Evolutionary conservation across 2,113 vertebrate species (phyloP).

Genomic region (Mustela nigripes): DNA sequence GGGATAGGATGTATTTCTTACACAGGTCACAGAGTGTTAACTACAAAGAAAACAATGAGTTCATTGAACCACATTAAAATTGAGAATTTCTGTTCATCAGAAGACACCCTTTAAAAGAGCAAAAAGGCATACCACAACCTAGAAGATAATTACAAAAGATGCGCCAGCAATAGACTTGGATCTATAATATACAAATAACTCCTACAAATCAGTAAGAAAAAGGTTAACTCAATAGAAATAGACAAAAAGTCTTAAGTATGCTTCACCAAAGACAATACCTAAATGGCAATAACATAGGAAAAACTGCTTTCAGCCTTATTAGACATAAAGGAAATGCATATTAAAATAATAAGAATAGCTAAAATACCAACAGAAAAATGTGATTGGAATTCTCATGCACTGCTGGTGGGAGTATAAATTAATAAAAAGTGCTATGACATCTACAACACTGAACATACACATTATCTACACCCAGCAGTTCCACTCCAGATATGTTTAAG

Average conservation of each 20-base stretch:
- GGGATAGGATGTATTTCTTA: background rate
- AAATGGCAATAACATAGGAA: background rate
- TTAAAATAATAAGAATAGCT: constrained; percentile 7
- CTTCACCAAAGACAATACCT: constrained; percentile 20
- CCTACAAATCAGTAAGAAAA: constrained; percentile 36
- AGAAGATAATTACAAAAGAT: constrained; percentile 22
- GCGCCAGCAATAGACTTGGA: background rate
- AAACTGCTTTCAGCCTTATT: background rate
- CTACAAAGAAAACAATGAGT: constrained; percentile 2
- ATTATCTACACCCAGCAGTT: background rate
- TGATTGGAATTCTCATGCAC: background rate
- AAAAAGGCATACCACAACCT: background rate
- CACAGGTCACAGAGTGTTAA: constrained; percentile 19
- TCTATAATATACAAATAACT: constrained; percentile 20
- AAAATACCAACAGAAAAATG: constrained; percentile 41
- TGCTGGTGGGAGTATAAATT: background rate
- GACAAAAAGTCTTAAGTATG: background rate
- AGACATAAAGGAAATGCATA: constrained; percentile 31
- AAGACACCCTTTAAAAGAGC: background rate
- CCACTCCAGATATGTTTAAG: background rate
- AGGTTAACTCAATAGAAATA: background rate
- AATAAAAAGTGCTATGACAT: background rate
- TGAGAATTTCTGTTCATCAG: constrained; percentile 28
- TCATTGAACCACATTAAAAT: constrained; percentile 45
- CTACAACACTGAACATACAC: background rate